A percentile compares a stretch with the other conserved stretches of the same genome.
phyloP scores from a whole-genome alignment of 1,140 invertebrate species.

The Globodera rostochiensis region DNA sequence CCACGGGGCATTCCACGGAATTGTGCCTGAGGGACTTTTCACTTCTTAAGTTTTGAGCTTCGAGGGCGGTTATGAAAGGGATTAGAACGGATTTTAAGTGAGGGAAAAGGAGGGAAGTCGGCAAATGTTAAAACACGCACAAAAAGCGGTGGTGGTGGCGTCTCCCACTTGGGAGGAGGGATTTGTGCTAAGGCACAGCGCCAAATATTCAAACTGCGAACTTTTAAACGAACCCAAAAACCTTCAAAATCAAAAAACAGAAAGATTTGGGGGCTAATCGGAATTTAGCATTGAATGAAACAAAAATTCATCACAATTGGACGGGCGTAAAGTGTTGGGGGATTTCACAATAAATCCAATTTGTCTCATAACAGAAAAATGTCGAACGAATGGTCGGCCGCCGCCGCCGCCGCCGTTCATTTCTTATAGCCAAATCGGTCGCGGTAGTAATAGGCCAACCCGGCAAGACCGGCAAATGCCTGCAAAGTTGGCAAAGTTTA shows the following conservation, averaged over 20 bases:
- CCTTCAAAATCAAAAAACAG: not conserved
- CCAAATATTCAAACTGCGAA: too few species aligned
- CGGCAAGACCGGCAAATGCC: not conserved
- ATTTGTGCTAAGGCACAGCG: too few species aligned
- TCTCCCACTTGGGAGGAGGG: not conserved
- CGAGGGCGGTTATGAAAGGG: not conserved
- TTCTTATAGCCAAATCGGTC: not conserved
- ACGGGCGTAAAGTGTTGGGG: not conserved
- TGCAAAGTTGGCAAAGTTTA: not conserved
- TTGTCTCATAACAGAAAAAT: too few species aligned
- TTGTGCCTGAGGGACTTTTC: too few species aligned
- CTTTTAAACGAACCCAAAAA: too few species aligned
- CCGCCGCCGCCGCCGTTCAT: not conserved
- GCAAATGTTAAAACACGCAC: not conserved
- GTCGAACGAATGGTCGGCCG: too few species aligned
- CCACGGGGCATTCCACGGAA: too few species aligned
- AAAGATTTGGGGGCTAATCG: not conserved
- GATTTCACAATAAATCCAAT: not conserved
- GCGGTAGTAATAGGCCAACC: not conserved
- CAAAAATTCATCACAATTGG: not conserved
- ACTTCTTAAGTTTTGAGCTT: not conserved
- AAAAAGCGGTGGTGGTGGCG: not conserved
- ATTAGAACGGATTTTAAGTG: not conserved
- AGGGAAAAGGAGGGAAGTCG: not conserved
- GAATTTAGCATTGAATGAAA: not conserved